These are phyloP conservation scores for Manacus vitellinus DNA, from an alignment of 2,113 vertebrate species.

Conservation along the genomic window DNA sequence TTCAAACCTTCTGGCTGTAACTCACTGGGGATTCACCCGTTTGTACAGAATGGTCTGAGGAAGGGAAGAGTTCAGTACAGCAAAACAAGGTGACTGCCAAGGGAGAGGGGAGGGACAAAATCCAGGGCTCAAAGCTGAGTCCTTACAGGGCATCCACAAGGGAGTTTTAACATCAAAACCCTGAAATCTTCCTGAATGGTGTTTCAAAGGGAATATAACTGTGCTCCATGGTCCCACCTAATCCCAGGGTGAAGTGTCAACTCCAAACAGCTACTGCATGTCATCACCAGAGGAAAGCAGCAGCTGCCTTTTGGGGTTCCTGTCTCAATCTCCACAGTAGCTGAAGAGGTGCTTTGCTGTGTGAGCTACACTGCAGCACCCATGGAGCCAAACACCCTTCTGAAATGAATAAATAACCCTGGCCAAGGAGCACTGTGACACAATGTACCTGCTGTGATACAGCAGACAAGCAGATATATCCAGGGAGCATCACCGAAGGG, in stretches of 20 bases:
- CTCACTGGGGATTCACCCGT: neutral
- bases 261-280: neutral
- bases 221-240: neutral
- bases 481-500: neutral
- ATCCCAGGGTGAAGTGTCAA: neutral
- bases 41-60: neutral
- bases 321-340: neutral
- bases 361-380: neutral
- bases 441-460: neutral
- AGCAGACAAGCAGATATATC: neutral
- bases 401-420: fast-evolving
- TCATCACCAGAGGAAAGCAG: neutral
- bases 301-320: neutral
- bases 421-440: neutral
- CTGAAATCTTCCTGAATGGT: neutral
- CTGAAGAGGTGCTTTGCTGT: fast-evolving
- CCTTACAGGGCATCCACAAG: neutral
- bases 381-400: neutral
- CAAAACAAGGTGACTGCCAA: neutral
- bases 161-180: neutral
- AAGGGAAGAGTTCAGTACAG: neutral
- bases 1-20: neutral
- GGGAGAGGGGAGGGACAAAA: neutral
- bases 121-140: neutral
- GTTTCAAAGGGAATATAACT: neutral